Evolutionary conservation across 2,888 invertebrate genomes (phyloP).

Genomic region (Strigamia maritima): DNA sequence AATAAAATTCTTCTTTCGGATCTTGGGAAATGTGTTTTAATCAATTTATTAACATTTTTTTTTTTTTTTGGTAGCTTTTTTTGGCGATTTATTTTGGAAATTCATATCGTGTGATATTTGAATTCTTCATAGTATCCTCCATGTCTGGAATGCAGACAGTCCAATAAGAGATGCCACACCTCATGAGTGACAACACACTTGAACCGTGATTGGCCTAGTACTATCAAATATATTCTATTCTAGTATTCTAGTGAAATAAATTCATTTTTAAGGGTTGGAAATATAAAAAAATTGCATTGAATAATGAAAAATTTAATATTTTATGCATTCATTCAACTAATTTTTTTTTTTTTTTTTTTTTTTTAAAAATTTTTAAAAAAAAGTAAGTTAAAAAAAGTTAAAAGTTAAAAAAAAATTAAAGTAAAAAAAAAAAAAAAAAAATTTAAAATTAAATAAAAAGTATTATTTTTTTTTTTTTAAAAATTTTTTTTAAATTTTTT

Average conservation of each 20-base stretch:
- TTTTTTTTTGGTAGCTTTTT: background rate
- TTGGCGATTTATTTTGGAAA: background rate
- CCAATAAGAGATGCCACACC: conserved; percentile 23
- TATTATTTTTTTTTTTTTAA: background rate
- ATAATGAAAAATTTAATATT: background rate
- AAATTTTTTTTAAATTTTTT: background rate
- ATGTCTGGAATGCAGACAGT: conserved; percentile 31
- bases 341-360: background rate
- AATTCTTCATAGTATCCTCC: conserved; percentile 24
- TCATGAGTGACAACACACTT: background rate
- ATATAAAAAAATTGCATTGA: no score
- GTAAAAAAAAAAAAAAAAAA: no score
- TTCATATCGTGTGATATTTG: background rate
- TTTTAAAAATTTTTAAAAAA: background rate
- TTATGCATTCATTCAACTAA: background rate
- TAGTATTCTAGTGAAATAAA: no score
- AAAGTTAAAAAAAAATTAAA: no score
- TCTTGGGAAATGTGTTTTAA: background rate
- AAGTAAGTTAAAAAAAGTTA: background rate
- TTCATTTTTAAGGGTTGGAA: no score
- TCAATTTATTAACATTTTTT: background rate
- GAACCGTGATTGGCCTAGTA: conserved; percentile 4
- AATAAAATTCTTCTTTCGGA: background rate
- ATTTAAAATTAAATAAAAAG: no score
- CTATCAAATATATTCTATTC: no score